Percentiles rank a stretch among this genome's conserved stretches.
Evolutionary conservation across 2,888 invertebrate genomes (phyloP).

Genomic region (Euplexia lucipara): DNA sequence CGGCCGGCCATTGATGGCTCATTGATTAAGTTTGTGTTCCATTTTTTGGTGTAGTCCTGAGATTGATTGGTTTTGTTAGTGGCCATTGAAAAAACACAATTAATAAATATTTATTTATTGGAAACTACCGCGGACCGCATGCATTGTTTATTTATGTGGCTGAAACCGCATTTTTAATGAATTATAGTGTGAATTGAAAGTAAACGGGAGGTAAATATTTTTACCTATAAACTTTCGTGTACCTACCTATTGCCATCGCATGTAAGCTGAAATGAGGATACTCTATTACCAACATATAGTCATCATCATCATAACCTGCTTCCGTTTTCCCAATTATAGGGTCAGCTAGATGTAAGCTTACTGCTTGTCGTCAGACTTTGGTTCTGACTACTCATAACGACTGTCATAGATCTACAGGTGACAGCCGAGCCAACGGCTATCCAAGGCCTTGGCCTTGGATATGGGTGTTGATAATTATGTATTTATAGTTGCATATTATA

Average conservation of each 20-base stretch:
- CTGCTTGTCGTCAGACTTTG: no score
- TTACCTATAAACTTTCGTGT: no score
- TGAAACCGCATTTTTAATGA: slow-evolving; percentile 32
- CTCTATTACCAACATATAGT: background rate
- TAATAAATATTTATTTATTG: slow-evolving; percentile 58
- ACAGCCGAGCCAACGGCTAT: no score
- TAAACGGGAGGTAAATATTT: slow-evolving; percentile 11
- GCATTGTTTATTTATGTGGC: slow-evolving; percentile 22
- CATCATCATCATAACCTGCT: no score
- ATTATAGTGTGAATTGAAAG: slow-evolving; percentile 34
- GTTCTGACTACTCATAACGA: no score
- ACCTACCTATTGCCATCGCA: background rate
- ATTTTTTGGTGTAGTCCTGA: slow-evolving; percentile 74
- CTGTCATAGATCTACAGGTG: no score
- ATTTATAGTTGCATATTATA: no score
- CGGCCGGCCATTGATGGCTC: slow-evolving; percentile 74
- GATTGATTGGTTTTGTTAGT: slow-evolving; percentile 74
- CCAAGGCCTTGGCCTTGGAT: no score
- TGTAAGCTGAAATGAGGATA: background rate
- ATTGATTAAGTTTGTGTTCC: slow-evolving; percentile 81
- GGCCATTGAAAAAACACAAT: slow-evolving; percentile 55
- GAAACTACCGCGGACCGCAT: slow-evolving; percentile 20
- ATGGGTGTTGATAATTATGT: no score
- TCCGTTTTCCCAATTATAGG: no score
- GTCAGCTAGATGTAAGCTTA: no score